Percentiles rank a stretch among this genome's conserved stretches.
phyloP scores from a whole-genome alignment of 2,888 invertebrate genomes.

The Xylocampa areola region DNA sequence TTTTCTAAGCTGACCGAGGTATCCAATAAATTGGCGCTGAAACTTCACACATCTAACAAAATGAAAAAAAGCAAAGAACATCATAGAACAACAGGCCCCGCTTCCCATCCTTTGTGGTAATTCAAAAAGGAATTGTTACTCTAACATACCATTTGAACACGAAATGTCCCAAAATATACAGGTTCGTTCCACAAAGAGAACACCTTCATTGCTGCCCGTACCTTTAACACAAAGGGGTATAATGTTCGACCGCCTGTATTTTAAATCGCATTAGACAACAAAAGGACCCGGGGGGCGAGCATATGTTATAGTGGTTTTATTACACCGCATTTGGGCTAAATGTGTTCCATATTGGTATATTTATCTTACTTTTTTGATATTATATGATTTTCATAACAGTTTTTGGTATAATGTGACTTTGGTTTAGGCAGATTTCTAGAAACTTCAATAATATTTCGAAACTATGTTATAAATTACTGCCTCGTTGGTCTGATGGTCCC shows the following conservation, averaged over 20 bases:
- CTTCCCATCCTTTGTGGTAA: slow-evolving; percentile 8
- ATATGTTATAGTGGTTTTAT: slow-evolving; percentile 55
- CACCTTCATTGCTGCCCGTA: slow-evolving; percentile 15
- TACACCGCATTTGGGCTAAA: slow-evolving; percentile 54
- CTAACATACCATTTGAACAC: slow-evolving; percentile 23
- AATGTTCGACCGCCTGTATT: slow-evolving; percentile 42
- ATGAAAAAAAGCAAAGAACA: background rate
- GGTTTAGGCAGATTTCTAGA: background rate
- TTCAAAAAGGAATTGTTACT: slow-evolving; percentile 28
- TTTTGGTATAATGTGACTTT: slow-evolving; percentile 10
- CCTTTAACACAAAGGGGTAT: slow-evolving; percentile 18
- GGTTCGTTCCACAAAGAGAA: slow-evolving; percentile 31
- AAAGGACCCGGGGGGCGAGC: slow-evolving; percentile 31
- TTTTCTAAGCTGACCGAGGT: no score
- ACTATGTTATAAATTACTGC: background rate
- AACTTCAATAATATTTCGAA: background rate
- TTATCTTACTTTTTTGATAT: slow-evolving; percentile 36
- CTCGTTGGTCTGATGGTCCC: no score
- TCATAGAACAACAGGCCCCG: slow-evolving; percentile 3
- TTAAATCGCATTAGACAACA: slow-evolving; percentile 60
- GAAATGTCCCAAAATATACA: slow-evolving; percentile 26
- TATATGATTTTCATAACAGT: slow-evolving; percentile 1
- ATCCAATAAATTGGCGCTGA: background rate
- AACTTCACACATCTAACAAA: background rate
- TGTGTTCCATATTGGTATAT: slow-evolving; percentile 58